Evolutionary conservation across 2,888 invertebrate genomes (phyloP).

Genomic region (Dicyrtomina minuta): DNA sequence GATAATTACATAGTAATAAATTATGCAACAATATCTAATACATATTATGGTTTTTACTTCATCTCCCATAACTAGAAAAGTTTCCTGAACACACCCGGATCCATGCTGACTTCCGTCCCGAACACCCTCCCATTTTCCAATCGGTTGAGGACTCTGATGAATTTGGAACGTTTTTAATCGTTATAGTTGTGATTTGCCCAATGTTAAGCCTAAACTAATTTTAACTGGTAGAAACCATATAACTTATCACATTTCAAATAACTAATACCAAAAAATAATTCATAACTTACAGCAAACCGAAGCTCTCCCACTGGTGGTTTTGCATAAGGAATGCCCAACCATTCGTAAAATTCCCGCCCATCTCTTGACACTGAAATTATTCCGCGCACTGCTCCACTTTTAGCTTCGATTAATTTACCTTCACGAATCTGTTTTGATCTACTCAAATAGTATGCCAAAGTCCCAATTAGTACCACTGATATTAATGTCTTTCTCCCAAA

Average conservation of each 20-base stretch:
- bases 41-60: too few species aligned
- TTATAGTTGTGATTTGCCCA: too few species aligned
- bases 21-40: too few species aligned
- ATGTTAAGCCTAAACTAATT: too few species aligned
- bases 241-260: too few species aligned
- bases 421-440: not conserved
- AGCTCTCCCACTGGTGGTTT: not conserved
- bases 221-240: too few species aligned
- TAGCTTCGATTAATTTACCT: constrained; percentile 1
- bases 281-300: constrained; percentile 11
- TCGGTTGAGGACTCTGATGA: constrained; percentile 15
- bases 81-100: not conserved
- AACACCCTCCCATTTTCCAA: constrained; percentile 13
- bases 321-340: not conserved
- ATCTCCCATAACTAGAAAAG: not conserved
- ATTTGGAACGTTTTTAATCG: too few species aligned
- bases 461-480: not conserved
- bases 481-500: too few species aligned
- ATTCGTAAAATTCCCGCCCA: constrained; percentile 9
- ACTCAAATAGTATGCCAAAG: not conserved
- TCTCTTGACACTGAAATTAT: constrained; percentile 3
- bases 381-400: not conserved
- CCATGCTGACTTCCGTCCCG: not conserved
- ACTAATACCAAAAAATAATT: too few species aligned
- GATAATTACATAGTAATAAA: not conserved